These are phyloP conservation scores for Brenthis hecate DNA, from an alignment of 2,888 invertebrate species.

Conservation along the genomic window DNA sequence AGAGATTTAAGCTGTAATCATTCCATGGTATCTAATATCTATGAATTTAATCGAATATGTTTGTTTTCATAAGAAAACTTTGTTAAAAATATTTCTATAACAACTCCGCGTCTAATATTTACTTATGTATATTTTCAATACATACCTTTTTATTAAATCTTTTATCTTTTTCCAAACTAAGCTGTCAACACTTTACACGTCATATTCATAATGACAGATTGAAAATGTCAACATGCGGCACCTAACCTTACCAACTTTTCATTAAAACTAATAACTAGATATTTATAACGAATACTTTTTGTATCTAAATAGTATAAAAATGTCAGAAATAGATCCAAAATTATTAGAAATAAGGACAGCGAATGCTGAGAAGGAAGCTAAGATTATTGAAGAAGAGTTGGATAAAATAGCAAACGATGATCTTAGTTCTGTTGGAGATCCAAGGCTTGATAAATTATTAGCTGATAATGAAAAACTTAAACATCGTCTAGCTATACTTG, in stretches of 20 bases:
- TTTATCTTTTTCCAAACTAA: not conserved
- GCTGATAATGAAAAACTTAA: constrained; percentile 92
- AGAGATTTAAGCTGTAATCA: not conserved
- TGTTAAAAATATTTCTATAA: not conserved
- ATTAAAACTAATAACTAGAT: not conserved
- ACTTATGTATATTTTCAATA: not conserved
- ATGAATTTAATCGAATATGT: not conserved
- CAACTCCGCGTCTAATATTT: not conserved
- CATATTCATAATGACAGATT: constrained; percentile 1
- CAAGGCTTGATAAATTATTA: constrained; percentile 80
- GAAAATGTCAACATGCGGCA: constrained; percentile 28
- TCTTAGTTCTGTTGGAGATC: constrained; percentile 70
- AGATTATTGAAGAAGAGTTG: constrained; percentile 66
- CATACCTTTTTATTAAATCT: not conserved
- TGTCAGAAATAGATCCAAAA: constrained; percentile 60
- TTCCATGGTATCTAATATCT: not conserved
- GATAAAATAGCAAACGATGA: constrained; percentile 66
- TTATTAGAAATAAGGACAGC: constrained; percentile 63
- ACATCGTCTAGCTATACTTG: constrained; percentile 90
- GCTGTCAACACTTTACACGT: constrained; percentile 8
- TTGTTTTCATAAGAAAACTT: not conserved
- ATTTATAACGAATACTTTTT: constrained; percentile 3
- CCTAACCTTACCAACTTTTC: constrained; percentile 3
- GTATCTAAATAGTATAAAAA: constrained; percentile 39
- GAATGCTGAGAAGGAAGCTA: constrained; percentile 65